Evolutionary conservation across 2,113 vertebrate genomes (phyloP).

Genomic region (Artemisiospiza belli): DNA sequence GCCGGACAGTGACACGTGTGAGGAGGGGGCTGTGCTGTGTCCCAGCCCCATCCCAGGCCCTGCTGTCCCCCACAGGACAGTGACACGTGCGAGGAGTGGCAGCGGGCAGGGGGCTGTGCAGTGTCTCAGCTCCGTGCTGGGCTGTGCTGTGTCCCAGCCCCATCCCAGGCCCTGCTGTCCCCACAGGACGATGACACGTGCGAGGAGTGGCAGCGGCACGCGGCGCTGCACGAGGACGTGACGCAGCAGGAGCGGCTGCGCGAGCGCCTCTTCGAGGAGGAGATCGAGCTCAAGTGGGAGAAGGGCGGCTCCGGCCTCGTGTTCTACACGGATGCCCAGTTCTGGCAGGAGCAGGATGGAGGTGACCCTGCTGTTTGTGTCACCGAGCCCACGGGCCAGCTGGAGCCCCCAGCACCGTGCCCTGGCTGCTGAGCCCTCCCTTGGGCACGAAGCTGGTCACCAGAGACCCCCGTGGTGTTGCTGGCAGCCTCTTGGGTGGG

Average conservation of each 20-base stretch:
- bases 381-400: neutral
- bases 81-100: conserved; percentile 65
- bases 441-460: neutral
- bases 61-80: neutral
- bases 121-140: too few relatives aligned
- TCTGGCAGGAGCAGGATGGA: conserved; percentile 92
- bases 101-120: neutral
- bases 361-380: conserved; percentile 67
- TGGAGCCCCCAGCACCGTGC: rapidly evolving
- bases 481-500: neutral
- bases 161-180: neutral
- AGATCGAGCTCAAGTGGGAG: conserved; percentile 98
- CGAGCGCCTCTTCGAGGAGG: conserved; percentile 91
- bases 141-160: neutral
- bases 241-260: conserved; percentile 87
- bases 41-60: too few relatives aligned
- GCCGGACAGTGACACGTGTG: conserved; percentile 82
- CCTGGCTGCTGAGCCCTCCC: neutral
- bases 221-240: conserved; percentile 91
- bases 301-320: conserved; percentile 95
- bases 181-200: neutral
- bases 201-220: conserved; percentile 92
- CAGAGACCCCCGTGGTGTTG: neutral
- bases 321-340: conserved; percentile 96
- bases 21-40: conserved; percentile 69